A percentile compares a stretch with the other conserved stretches of the same genome.
Evolutionary conservation across 1,140 invertebrate genomes (phyloP).

Genomic region (Delia radicum): DNA sequence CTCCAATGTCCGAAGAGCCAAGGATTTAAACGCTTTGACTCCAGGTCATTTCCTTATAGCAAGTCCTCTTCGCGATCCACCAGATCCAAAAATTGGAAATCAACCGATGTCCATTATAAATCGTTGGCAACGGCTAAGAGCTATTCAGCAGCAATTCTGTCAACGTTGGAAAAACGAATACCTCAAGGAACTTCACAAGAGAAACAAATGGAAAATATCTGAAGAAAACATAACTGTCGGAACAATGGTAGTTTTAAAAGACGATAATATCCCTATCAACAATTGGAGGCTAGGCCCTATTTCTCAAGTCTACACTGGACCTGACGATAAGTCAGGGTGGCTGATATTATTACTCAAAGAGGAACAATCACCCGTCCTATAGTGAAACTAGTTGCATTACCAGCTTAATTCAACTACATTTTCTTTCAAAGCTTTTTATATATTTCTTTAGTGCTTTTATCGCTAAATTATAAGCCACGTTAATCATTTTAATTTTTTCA

Average conservation of each 20-base stretch:
- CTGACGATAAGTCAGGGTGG: background rate
- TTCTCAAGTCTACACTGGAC: background rate
- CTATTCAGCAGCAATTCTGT: slow-evolving; percentile 10
- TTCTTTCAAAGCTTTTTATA: background rate
- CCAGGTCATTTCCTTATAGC: slow-evolving; percentile 45
- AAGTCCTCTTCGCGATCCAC: slow-evolving; percentile 24
- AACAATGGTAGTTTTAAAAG: background rate
- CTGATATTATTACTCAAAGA: background rate
- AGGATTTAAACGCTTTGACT: slow-evolving; percentile 43
- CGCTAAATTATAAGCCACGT: no score
- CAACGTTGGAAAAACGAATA: slow-evolving; percentile 25
- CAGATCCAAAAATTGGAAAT: slow-evolving; percentile 21
- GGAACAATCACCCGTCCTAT: background rate
- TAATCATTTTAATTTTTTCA: no score
- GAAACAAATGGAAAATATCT: slow-evolving; percentile 14
- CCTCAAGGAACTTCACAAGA: slow-evolving; percentile 21
- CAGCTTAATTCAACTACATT: background rate
- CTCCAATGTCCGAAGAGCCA: slow-evolving; percentile 37
- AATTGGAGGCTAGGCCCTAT: background rate
- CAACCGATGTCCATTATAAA: background rate
- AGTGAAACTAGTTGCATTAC: background rate
- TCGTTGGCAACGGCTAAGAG: slow-evolving; percentile 22
- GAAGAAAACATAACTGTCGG: background rate
- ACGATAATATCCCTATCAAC: background rate
- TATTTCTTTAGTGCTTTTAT: background rate